Evolutionary conservation across 2,888 invertebrate species (phyloP), one percentile per base, ranked within the genome.

Genomic region (Apodemia mormo): DNA sequence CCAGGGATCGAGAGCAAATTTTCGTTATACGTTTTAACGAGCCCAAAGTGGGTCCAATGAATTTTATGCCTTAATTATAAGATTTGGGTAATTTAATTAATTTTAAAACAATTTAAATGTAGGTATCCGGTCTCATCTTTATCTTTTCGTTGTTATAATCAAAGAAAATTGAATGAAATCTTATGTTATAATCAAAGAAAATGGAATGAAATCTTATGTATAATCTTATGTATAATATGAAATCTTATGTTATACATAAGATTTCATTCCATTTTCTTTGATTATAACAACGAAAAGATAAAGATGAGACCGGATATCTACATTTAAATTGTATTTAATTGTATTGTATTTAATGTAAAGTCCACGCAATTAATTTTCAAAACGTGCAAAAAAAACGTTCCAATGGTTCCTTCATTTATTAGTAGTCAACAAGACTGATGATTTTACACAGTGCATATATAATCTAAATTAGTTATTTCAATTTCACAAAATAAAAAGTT

Each of bases 51-150:
- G 76, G 43, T 75, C 79, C 79, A 74, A 83, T 86, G 85, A 87
- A 88, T 89, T 88, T 88, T 83, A 87, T 82, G 86, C 84, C 80
- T 79, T 82, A 80, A 80, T 82, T 82, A 77, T 79, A 79, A 72
- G 65, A 69, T 69, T 65, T 49, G 49, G 49, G 49, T 69, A 65
- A 64, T 65, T 66, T 79, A 78, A 80, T 79, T 61, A 61, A 61
- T 61, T 61, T 56, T 61, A 61, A 22, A 61, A 61, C 61, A 61
- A 61, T 61, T 61, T 30, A 61, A 61, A 30, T 61, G 9, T 30
- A 61, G 49, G 61, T 58, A 58, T 10, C 1, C 33, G 5, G 12
- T 61, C 6, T 61, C 61, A 6, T 33, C 30, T 61, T 61, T 30
- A 61, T 61, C 33, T 33, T 61, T 33, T 61, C n/a, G 14, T n/a